Base-by-base conservation (phyloP, 2,797 vertebrate species). In the Miichthys miiuy region DNA sequence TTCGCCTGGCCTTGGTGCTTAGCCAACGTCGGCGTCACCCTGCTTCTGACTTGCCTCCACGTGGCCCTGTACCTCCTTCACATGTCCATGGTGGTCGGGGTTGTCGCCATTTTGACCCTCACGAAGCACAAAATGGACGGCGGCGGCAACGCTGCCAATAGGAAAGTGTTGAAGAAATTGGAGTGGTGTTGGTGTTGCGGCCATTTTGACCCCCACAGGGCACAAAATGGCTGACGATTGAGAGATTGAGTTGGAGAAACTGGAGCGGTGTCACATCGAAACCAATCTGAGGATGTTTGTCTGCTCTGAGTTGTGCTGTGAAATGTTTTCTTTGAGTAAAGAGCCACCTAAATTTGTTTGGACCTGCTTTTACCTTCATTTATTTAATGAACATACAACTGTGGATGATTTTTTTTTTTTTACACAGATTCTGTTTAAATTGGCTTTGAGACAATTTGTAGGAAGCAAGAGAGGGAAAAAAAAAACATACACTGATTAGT, bases 61-160 rank as follows among this genome's bases (percentile, higher is more conserved):
- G 79, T 89, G 0, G 65, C 57, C 20, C 42, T 93, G 17, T 93
- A 93, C 77, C 70, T 93, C 63, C 64, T 94, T 34, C 93, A 94
- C 75, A 27, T 94, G 70, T 78, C 20, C 1, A 44, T 92, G 71
- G 88, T 85, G 61, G 50, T 87, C 6, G 87, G 55, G 3, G 81
- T 20, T 8, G 51, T 86, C 65, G 86, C 84, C 84, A 65, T 87
- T 76, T 81, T 89, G 74, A 75, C 56, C 52, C 61, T 90, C 6
- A 13, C 4, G 0, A 52, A 18, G 34, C 23, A 65, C 72, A 84
- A 85, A 66, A 83, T 75, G 72, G 74, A 72, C 34, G 2, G 2
- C 0, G 55, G 82, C 8, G 0, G 68, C 0, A 47, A 27, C 8
- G 0, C 12, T 1, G 1, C 14, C 1, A 4, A 17, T 12, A 23